A percentile compares a stretch with the other conserved stretches of the same genome.
Evolutionary conservation across 2,113 vertebrate species (phyloP).

Genomic region (Blennius ocellaris): DNA sequence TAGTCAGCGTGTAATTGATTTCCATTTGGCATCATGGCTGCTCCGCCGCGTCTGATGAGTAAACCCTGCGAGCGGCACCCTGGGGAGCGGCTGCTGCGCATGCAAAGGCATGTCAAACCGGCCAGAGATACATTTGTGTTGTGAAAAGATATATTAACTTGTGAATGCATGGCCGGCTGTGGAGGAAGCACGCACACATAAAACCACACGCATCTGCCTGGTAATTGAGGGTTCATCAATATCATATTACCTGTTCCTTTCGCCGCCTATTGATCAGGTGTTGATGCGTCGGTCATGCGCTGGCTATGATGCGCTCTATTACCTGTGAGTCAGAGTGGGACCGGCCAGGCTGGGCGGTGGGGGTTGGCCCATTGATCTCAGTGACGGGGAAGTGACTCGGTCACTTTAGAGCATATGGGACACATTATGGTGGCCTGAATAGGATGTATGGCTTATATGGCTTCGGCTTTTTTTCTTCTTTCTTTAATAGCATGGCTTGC

Average conservation of each 20-base stretch:
- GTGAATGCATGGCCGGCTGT: constrained; percentile 17
- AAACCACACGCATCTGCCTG: constrained; percentile 50
- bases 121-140: constrained; percentile 72
- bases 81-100: constrained; percentile 33
- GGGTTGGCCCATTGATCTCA: constrained; percentile 73
- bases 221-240: constrained; percentile 76
- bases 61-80: constrained; percentile 29
- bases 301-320: constrained; percentile 78
- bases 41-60: constrained; percentile 41
- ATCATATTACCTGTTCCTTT: constrained; percentile 82
- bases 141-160: constrained; percentile 68
- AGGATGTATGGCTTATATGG: constrained; percentile 43
- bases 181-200: constrained; percentile 15
- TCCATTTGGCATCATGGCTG: constrained; percentile 42
- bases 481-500: constrained; percentile 46
- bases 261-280: constrained; percentile 79
- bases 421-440: constrained; percentile 31
- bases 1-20: constrained; percentile 68
- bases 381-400: constrained; percentile 60
- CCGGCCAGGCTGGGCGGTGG: constrained; percentile 19
- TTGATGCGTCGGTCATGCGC: constrained; percentile 54
- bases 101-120: constrained; percentile 56
- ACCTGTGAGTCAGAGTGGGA: constrained; percentile 56
- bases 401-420: constrained; percentile 29
- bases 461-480: too few relatives aligned